phyloP scores from a whole-genome alignment of 2,888 invertebrate genomes.

The Hypena proboscidalis region DNA sequence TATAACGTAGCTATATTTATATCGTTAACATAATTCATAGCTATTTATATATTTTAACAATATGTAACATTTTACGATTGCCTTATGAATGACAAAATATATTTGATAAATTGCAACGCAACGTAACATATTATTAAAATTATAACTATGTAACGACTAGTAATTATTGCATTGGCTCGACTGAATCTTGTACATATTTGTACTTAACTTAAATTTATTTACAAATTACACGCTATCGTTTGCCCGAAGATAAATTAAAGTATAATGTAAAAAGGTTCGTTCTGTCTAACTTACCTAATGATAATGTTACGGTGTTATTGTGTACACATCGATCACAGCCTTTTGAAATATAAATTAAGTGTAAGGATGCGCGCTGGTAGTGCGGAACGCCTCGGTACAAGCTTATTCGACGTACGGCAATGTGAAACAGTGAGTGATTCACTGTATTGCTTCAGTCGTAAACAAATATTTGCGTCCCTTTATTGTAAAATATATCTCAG shows the following conservation, averaged over 20 bases:
- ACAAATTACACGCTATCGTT: conserved; percentile 40
- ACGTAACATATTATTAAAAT: conserved; percentile 7
- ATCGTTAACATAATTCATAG: conserved; percentile 26
- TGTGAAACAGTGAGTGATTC: conserved; percentile 30
- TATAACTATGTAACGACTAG: neutral
- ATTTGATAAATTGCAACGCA: conserved; percentile 25
- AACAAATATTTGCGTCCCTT: conserved; percentile 43
- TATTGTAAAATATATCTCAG: conserved; percentile 32
- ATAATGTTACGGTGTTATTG: conserved; percentile 43
- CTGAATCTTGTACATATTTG: conserved; percentile 42
- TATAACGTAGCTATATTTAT: conserved; percentile 13
- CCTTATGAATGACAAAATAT: conserved; percentile 24
- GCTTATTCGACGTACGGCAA: conserved; percentile 22
- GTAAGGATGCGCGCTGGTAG: conserved; percentile 39
- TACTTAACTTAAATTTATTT: conserved; percentile 43
- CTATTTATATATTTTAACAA: conserved; percentile 30
- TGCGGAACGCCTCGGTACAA: conserved; percentile 19
- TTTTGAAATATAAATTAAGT: conserved; percentile 38
- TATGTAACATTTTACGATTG: conserved; percentile 13
- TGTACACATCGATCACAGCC: conserved; percentile 44
- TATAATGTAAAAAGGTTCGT: conserved; percentile 18
- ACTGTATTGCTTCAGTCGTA: conserved; percentile 36
- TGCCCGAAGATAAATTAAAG: conserved; percentile 46
- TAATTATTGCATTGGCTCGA: conserved; percentile 42
- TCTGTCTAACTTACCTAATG: conserved; percentile 40